Evolutionary conservation across 2,888 invertebrate genomes (phyloP).

Genomic region (Unio delphinus): DNA sequence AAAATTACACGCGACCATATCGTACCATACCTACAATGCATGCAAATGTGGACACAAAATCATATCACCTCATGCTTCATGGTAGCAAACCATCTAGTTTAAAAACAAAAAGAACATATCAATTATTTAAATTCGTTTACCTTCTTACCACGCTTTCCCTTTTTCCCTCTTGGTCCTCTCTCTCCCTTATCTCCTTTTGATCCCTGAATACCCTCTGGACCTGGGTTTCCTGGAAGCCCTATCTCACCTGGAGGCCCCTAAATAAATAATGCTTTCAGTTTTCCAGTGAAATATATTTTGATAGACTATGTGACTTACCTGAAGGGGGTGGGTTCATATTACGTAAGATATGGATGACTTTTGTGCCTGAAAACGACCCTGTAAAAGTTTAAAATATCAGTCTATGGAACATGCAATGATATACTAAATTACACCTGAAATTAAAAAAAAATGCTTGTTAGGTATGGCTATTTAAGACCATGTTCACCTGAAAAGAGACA

Average conservation of each 20-base stretch:
- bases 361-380: no score
- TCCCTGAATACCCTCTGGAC: constrained; percentile 77
- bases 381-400: no score
- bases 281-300: no score
- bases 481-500: no score
- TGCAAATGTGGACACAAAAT: constrained; percentile 3
- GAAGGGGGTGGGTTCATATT: no score
- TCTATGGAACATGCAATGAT: no score
- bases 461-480: no score
- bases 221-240: constrained; percentile 75
- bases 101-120: background rate
- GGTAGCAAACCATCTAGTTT: background rate
- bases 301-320: no score
- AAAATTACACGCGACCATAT: background rate
- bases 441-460: no score
- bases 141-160: constrained; percentile 42
- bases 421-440: no score
- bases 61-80: background rate
- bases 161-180: constrained; percentile 32
- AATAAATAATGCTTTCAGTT: constrained; percentile 2
- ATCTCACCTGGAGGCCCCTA: constrained; percentile 64
- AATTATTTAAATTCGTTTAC: constrained; percentile 18
- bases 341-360: no score
- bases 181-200: constrained; percentile 72
- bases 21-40: background rate